These are phyloP conservation scores for Caenorhabditis becei DNA, from an alignment of 2,888 invertebrate genomes.

Conservation along the genomic window DNA sequence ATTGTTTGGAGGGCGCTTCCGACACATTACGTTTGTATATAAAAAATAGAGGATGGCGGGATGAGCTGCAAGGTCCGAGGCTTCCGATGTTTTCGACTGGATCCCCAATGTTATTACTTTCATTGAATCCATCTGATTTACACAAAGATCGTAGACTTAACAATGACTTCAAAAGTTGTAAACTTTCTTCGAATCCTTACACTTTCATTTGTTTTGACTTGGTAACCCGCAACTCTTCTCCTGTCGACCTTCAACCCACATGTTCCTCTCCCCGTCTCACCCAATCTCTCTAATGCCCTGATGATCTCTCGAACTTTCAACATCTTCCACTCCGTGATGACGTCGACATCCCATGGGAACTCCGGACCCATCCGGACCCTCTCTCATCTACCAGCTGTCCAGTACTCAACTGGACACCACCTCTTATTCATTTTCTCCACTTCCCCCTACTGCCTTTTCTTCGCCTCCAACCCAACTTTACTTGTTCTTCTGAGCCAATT, in stretches of 20 bases:
- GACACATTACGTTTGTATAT: constrained; percentile 47
- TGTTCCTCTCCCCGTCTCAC: not conserved
- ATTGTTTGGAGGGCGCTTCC: constrained; percentile 40
- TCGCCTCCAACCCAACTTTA: not conserved
- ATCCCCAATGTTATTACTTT: too few relatives aligned
- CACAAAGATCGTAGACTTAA: too few relatives aligned
- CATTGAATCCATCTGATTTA: too few relatives aligned
- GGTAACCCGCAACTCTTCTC: too few relatives aligned
- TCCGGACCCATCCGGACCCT: not conserved
- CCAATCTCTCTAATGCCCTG: constrained; percentile 1
- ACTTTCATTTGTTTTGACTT: too few relatives aligned
- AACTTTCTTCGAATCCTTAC: not conserved
- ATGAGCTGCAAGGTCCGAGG: constrained; percentile 27
- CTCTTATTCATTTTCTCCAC: constrained; percentile 8
- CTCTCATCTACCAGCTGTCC: constrained; percentile 24
- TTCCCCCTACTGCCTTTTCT: not conserved
- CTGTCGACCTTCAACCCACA: not conserved
- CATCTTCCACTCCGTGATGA: constrained; percentile 11
- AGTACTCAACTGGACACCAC: constrained; percentile 13
- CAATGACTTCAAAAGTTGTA: too few relatives aligned
- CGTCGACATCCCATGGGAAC: constrained; percentile 33
- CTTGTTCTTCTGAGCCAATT: constrained; percentile 25
- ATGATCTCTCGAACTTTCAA: constrained; percentile 31
- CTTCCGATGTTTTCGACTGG: too few relatives aligned
- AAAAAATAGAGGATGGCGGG: constrained; percentile 32